These are phyloP conservation scores for Operophtera brumata DNA, from an alignment of 2,888 invertebrate genomes.

Conservation along the genomic window DNA sequence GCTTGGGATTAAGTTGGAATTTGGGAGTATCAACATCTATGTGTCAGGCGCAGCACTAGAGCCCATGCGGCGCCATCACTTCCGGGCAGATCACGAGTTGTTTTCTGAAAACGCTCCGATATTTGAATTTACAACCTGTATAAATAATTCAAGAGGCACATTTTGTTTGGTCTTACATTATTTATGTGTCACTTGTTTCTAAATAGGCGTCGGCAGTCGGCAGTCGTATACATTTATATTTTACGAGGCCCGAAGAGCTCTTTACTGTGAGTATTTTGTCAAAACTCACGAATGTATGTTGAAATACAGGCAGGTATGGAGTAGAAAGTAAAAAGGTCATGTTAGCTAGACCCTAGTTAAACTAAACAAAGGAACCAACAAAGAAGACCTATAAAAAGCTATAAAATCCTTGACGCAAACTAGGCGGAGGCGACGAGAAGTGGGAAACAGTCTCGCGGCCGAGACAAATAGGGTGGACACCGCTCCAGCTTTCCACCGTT, in stretches of 20 bases:
- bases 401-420: slow-evolving; percentile 70
- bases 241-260: slow-evolving; percentile 10
- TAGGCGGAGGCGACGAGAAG: slow-evolving; percentile 63
- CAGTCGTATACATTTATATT: slow-evolving; percentile 24
- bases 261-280: neutral
- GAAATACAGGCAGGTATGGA: slow-evolving; percentile 7
- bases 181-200: slow-evolving; percentile 25
- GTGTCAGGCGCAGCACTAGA: slow-evolving; percentile 47
- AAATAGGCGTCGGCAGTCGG: slow-evolving; percentile 16
- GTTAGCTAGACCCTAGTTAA: slow-evolving; percentile 27
- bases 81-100: slow-evolving; percentile 46
- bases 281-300: neutral
- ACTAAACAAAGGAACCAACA: slow-evolving; percentile 40
- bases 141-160: slow-evolving; percentile 35
- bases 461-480: slow-evolving; percentile 71
- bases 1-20: slow-evolving; percentile 39
- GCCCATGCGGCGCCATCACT: slow-evolving; percentile 49
- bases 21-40: slow-evolving; percentile 40
- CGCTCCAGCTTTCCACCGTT: slow-evolving; percentile 55
- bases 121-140: slow-evolving; percentile 33
- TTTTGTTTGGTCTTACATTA: slow-evolving; percentile 28
- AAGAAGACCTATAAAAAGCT: slow-evolving; percentile 57
- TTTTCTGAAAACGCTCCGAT: slow-evolving; percentile 44
- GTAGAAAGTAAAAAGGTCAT: slow-evolving; percentile 11
- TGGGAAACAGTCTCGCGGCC: slow-evolving; percentile 66